A percentile compares a stretch with the other conserved stretches of the same genome.
Conservation (phyloP, 2,888 invertebrate species). For the Pachliopta kotzebuea region DNA sequence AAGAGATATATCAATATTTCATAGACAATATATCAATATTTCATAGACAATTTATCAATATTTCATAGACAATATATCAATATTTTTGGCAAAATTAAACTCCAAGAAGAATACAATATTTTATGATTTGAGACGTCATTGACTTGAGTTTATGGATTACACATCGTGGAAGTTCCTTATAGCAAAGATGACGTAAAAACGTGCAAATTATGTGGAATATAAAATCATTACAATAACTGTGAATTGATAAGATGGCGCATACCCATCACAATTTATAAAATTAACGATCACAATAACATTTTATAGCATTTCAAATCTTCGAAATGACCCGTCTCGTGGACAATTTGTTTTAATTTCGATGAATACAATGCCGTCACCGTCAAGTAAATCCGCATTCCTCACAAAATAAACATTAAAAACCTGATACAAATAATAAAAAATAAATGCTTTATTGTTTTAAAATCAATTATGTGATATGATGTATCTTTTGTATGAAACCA, state of each 20-base stretch:
- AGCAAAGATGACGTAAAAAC: not conserved
- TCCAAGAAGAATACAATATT: not conserved
- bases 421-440: conserved; percentile 26
- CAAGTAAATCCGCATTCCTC: conserved; percentile 29
- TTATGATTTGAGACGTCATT: no score
- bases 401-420: conserved; percentile 26
- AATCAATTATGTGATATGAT: conserved; percentile 28
- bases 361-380: conserved; percentile 26
- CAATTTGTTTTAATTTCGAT: conserved; percentile 27
- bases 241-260: conserved; percentile 5
- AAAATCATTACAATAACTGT: conserved; percentile 11
- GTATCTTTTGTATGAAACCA: conserved; percentile 20
- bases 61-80: no score
- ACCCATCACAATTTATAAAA: conserved; percentile 9
- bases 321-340: conserved; percentile 19
- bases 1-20: no score
- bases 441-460: conserved; percentile 29
- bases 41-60: no score
- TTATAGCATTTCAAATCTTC: conserved; percentile 22
- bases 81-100: not conserved
- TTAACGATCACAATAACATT: conserved; percentile 23
- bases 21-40: no score
- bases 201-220: not conserved
- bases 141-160: not conserved
- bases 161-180: not conserved